Conservation (phyloP, 2,797 vertebrate genomes). For the Lerista edwardsae region DNA sequence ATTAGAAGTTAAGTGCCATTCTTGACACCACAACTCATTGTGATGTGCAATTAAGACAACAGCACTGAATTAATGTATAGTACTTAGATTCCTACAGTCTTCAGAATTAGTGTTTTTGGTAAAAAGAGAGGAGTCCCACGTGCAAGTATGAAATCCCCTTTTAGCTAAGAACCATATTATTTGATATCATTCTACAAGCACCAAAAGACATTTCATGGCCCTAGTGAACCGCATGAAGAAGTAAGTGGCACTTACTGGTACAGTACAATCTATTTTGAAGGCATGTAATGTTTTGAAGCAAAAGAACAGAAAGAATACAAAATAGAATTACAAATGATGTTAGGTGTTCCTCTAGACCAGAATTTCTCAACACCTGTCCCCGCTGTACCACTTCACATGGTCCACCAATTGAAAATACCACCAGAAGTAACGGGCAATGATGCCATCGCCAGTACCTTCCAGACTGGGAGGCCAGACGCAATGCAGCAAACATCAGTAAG, state of each 20-base stretch:
- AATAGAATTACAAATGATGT: constrained; percentile 91
- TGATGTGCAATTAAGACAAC: constrained; percentile 40
- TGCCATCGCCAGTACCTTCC: too few relatives aligned
- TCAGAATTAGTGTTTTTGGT: constrained; percentile 67
- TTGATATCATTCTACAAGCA: constrained; percentile 55
- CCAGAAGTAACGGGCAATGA: too few relatives aligned
- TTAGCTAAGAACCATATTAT: constrained; percentile 53
- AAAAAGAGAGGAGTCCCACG: constrained; percentile 58
- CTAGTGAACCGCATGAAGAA: constrained; percentile 75
- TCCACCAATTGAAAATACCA: too few relatives aligned
- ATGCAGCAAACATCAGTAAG: too few relatives aligned
- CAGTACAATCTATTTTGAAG: constrained; percentile 88
- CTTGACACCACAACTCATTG: constrained; percentile 43
- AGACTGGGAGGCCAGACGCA: too few relatives aligned
- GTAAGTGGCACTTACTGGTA: constrained; percentile 93
- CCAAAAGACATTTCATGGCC: constrained; percentile 70
- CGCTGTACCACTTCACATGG: too few relatives aligned
- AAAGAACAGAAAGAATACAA: constrained; percentile 82
- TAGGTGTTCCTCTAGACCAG: constrained; percentile 86
- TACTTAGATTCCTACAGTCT: constrained; percentile 62
- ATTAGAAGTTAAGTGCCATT: constrained; percentile 42
- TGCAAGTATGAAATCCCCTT: constrained; percentile 40
- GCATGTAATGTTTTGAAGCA: constrained; percentile 82
- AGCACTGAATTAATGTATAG: constrained; percentile 58
- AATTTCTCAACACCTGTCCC: too few relatives aligned